Base-by-base conservation (phyloP, 2,113 vertebrate species). In the Erinaceus europaeus region DNA sequence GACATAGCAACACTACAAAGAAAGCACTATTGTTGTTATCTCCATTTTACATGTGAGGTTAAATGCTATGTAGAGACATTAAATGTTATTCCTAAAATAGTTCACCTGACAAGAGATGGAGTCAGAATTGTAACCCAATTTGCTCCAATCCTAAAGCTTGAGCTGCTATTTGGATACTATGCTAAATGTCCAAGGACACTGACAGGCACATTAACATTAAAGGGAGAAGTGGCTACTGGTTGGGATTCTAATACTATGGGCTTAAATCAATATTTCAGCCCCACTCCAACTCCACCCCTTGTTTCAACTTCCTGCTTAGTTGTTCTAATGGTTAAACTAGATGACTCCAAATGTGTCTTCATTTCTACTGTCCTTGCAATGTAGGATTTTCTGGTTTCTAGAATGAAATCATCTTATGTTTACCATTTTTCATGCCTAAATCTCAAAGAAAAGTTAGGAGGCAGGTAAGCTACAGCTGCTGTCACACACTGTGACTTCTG, bases 371-470 rank as follows among this genome's bases (percentile, higher is more conserved):
- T 65, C 65, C 42, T 72, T 46, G 82, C 27, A 29, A 36, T 34
- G 50, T 84, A 38, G 68, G 74, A 40, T 75, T 68, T 85, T 62
- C 44, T 62, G 15, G 68, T 85, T 81, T 61, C 46, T 88, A 48
- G 64, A 65, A 57, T 88, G 40, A 84, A 81, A 81, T 32, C n/a
- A 61, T 40, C 46, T 89, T 8, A 25, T 57, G 27, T 23, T 29
- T 12, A 46, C 42, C 69, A 59, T 69, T 57, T 48, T 62, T 76
- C 76, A 40, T 38, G n/a, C 9, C 42, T 61, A 38, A 55, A 61
- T 61, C 20, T 42, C 21, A 48, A 82, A 82, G 55, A 62, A 65
- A 34, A 57, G 42, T 67, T 73, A 44, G 14, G 34, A 77, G 55
- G 55, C 29, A 82, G 65, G 69, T 29, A 53, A 81, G 53, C 62